A percentile compares a stretch with the other conserved stretches of the same genome.
Conservation (phyloP, 2,797 vertebrate genomes). For the Chelon auratus region DNA sequence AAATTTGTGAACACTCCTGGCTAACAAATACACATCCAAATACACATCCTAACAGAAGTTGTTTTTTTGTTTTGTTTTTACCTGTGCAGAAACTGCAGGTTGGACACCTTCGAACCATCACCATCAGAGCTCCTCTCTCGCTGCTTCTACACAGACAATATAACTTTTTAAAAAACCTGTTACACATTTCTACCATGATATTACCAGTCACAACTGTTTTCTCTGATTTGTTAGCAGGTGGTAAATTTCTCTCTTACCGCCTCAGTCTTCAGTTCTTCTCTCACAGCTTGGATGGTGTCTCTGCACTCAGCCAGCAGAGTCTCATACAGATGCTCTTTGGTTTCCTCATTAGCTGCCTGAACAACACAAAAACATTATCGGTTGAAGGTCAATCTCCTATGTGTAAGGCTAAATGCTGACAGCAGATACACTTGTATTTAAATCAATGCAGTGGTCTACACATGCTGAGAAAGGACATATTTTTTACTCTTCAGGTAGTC, state of each 20-base stretch:
- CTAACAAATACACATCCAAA: background rate
- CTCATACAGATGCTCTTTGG: conserved; percentile 97
- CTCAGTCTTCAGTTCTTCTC: conserved; percentile 94
- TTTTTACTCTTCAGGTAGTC: no score
- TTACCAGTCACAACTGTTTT: background rate
- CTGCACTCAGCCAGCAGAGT: conserved; percentile 96
- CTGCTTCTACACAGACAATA: conserved; percentile 87
- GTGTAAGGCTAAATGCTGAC: background rate
- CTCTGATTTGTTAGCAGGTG: no score
- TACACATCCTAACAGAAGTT: background rate
- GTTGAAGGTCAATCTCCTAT: background rate
- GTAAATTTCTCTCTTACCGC: conserved; percentile 84
- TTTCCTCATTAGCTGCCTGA: conserved; percentile 94
- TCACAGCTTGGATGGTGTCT: conserved; percentile 96
- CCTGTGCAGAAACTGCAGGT: conserved; percentile 98
- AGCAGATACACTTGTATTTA: background rate
- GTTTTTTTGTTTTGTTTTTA: conserved; percentile 67
- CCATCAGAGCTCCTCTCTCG: conserved; percentile 89
- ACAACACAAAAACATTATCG: background rate
- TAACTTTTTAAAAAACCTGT: background rate
- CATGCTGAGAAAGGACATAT: no score
- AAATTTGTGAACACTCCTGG: no score
- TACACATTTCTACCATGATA: background rate
- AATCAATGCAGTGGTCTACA: background rate
- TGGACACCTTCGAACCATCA: conserved; percentile 93